Conservation (phyloP, 2,888 invertebrate species). For the Drosophila anceps region DNA sequence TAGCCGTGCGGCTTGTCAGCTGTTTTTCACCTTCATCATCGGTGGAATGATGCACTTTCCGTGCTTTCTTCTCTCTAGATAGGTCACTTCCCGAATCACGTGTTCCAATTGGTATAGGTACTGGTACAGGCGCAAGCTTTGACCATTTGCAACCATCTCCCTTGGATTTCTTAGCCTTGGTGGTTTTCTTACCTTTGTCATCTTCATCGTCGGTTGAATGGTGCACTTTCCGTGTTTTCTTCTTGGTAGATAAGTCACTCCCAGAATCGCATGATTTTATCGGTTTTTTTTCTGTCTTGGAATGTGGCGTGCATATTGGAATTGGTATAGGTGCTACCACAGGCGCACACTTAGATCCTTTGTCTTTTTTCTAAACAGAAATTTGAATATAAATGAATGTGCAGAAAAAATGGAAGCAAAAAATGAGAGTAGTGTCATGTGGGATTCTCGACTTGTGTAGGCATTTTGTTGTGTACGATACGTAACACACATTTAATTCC, state of each 20-base stretch:
- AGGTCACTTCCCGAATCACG: not conserved
- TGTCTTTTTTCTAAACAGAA: conserved; percentile 10
- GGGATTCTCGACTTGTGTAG: too few relatives aligned
- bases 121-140: not conserved
- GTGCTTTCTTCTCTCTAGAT: not conserved
- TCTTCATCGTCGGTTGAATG: not conserved
- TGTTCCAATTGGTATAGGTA: not conserved
- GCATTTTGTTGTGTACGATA: not conserved
- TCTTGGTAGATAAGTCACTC: too few relatives aligned
- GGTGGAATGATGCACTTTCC: not conserved
- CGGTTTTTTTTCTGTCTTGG: too few relatives aligned
- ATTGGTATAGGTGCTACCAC: too few relatives aligned
- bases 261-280: too few relatives aligned
- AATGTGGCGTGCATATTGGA: too few relatives aligned
- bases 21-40: not conserved
- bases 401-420: conserved; percentile 4
- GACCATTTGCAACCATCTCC: not conserved
- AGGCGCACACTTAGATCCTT: too few relatives aligned
- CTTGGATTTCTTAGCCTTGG: not conserved
- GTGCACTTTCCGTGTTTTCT: not conserved
- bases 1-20: not conserved
- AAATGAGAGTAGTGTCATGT: too few relatives aligned
- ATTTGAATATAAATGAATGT: conserved; percentile 54
- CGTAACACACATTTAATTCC: not conserved
- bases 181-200: not conserved